A percentile compares a stretch with the other conserved stretches of the same genome.
Conservation (phyloP, 2,113 vertebrate genomes). For the Clarias magur region DNA sequence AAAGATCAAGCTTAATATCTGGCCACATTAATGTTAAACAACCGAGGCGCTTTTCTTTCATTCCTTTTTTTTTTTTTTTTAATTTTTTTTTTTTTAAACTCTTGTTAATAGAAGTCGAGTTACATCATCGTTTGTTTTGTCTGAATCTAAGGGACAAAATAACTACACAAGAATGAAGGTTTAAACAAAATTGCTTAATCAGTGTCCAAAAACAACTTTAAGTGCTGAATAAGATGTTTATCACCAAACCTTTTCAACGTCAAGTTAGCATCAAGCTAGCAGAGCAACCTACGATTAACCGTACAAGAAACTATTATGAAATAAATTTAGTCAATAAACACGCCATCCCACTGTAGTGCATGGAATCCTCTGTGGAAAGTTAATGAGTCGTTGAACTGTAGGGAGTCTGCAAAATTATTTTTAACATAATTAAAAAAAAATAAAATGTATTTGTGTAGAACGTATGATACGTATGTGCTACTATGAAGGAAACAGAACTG, state of each 20-base stretch:
- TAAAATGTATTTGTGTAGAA: background rate
- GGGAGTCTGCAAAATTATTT: background rate
- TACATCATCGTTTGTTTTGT: background rate
- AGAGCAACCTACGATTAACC: background rate
- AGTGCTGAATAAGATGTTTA: background rate
- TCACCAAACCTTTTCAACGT: background rate
- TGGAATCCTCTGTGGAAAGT: background rate
- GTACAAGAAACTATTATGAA: background rate
- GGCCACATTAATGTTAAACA: background rate
- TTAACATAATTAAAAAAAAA: background rate
- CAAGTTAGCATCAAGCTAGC: background rate
- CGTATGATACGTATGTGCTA: background rate
- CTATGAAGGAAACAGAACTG: background rate
- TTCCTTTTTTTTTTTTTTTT: background rate
- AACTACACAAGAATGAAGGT: background rate
- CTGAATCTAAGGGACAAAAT: background rate
- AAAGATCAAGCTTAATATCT: no score
- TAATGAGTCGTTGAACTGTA: background rate
- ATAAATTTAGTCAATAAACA: background rate
- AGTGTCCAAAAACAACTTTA: background rate
- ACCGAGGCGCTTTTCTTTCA: no score
- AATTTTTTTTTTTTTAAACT: background rate
- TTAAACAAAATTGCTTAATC: background rate
- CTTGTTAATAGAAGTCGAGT: background rate
- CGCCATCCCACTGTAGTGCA: no score